Evolutionary conservation across 2,113 vertebrate species (phyloP), one percentile per base, ranked within the genome.

Genomic region (Panurus biarmicus): DNA sequence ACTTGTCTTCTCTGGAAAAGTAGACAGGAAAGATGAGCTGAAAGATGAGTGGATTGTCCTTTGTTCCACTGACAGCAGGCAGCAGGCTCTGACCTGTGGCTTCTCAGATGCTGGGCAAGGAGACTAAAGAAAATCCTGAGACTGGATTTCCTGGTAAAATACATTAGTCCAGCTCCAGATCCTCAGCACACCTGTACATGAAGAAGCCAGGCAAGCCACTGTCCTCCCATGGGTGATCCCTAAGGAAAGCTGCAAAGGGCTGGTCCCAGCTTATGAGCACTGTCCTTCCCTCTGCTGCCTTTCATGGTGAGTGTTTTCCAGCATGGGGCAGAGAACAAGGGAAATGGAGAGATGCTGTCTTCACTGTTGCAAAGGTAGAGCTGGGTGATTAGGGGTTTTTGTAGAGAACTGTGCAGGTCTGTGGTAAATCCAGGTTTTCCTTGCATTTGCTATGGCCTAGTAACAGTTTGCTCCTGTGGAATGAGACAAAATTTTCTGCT

Each of bases 151-250:
- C 24, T 29, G 60, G 28, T 45, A 31, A 76, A 57, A 73, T 42
- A 12, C 40, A 23, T 20, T 1, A 2, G 21, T 42, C 31, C 33
- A 58, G 15, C 24, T 44, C 24, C 31, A 57, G 74, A 25, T 48
- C 33, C 42, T 62, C 57, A 62, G 66, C 31, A 44, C 17, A 23
- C 20, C 44, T 22, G 6, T 53, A n/a, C 6, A 2, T 29, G 51
- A 74, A 53, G 67, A 77, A 85, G 56, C 36, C 1, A 2, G 47
- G 14, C 36, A 56, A 57, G 10, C 12, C 51, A 5, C 11, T 60
- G 7, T 33, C 14, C 20, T 70, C 1, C 0, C 4, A 10, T 1
- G 2, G 23, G 28, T 71, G 23, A 35, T 60, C 54, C 12, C 20
- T 31, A 1, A 1, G 47, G 72, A 67, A 79, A 85, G 53, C 22